Evolutionary conservation across 2,113 vertebrate genomes (phyloP).

Genomic region (Perognathus longimembris): DNA sequence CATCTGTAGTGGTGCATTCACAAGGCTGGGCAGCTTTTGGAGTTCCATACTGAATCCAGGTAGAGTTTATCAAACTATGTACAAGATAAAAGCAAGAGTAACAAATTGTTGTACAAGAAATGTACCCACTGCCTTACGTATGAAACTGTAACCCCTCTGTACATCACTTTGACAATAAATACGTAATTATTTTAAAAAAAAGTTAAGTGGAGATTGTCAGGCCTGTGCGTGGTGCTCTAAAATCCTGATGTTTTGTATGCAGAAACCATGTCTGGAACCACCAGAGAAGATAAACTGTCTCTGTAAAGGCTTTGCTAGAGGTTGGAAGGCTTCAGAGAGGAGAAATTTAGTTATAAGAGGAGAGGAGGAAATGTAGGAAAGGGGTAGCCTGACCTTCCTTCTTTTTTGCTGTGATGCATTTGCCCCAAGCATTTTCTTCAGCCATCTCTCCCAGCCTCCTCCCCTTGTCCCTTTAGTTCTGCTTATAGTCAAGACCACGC

Average conservation of each 20-base stretch:
- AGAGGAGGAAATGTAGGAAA: neutral
- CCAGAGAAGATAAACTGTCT: conserved; percentile 7
- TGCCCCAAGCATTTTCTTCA: neutral
- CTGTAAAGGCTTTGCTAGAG: neutral
- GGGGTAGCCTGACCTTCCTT: neutral
- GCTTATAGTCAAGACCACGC: conserved; percentile 54
- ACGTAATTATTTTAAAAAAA: too few species aligned
- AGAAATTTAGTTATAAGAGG: conserved; percentile 43
- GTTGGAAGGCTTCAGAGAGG: neutral
- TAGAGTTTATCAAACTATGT: neutral
- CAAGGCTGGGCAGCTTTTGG: neutral
- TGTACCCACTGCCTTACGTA: too few species aligned
- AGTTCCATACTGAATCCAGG: neutral
- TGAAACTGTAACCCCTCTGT: too few species aligned
- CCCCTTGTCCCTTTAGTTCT: conserved; percentile 66
- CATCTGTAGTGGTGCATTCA: too few species aligned
- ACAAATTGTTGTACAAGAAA: too few species aligned
- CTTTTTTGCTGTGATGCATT: neutral
- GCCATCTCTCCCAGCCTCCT: rapidly evolving
- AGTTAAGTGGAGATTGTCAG: too few species aligned
- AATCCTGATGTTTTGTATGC: conserved; percentile 65
- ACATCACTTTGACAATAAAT: too few species aligned
- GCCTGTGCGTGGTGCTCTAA: neutral
- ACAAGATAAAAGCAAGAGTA: conserved; percentile 1
- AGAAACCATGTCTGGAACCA: conserved; percentile 62